These are phyloP conservation scores for Drosophila austrosaltans DNA, from an alignment of 2,888 invertebrate species.

Conservation along the genomic window DNA sequence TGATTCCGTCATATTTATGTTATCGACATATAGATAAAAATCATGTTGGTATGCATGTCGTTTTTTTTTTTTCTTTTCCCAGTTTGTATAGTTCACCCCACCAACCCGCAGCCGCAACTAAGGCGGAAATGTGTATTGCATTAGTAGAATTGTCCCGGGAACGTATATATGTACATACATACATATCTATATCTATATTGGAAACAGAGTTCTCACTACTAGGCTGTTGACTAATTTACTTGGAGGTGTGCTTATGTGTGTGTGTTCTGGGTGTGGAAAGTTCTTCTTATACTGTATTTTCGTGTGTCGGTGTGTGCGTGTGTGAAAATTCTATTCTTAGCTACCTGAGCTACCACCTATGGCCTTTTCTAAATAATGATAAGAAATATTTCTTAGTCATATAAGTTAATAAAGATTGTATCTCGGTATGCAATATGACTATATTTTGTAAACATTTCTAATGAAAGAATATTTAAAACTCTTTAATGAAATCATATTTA, in stretches of 20 bases:
- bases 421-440: slow-evolving; percentile 30
- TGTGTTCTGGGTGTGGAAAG: slow-evolving; percentile 30
- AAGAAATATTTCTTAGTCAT: slow-evolving; percentile 40
- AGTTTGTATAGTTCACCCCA: slow-evolving; percentile 11
- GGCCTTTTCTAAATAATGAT: slow-evolving; percentile 34
- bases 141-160: slow-evolving; percentile 65
- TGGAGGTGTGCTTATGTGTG: slow-evolving; percentile 19
- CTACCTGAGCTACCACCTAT: slow-evolving; percentile 33
- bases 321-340: slow-evolving; percentile 35
- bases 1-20: slow-evolving; percentile 68
- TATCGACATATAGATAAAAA: slow-evolving; percentile 63
- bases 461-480: no score
- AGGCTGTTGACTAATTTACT: slow-evolving; percentile 64
- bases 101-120: slow-evolving; percentile 52
- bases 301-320: background rate
- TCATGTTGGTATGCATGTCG: slow-evolving; percentile 48
- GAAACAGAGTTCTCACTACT: slow-evolving; percentile 12
- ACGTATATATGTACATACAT: slow-evolving; percentile 4
- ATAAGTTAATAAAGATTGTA: slow-evolving; percentile 35
- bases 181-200: background rate
- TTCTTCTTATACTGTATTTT: slow-evolving; percentile 12
- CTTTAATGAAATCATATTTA: no score
- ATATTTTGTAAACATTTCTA: background rate
- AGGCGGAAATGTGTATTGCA: slow-evolving; percentile 71
- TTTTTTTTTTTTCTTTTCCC: slow-evolving; percentile 7